These are phyloP conservation scores for Clarias platycephalus DNA, from an alignment of 2,797 vertebrate genomes.

Conservation along the genomic window DNA sequence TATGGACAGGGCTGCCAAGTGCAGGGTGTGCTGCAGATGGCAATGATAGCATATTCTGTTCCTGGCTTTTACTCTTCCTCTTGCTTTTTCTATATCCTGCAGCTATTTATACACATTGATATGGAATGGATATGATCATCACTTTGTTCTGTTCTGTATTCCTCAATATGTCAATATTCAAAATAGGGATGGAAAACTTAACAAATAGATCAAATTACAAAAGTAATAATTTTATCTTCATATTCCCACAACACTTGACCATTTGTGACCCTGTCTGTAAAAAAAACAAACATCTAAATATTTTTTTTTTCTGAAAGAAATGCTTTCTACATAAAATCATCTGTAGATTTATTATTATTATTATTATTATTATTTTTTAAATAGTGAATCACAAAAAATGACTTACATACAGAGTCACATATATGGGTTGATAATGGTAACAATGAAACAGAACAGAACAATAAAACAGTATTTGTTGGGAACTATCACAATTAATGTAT, in stretches of 20 bases:
- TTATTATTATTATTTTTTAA: too few species aligned
- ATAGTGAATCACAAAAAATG: too few species aligned
- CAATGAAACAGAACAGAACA: neutral
- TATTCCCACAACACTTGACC: neutral
- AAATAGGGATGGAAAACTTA: neutral
- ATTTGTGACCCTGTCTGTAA: neutral
- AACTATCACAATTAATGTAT: neutral
- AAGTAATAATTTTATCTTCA: too few species aligned
- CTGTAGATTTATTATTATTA: too few species aligned
- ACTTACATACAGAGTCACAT: too few species aligned
- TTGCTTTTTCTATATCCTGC: slow-evolving; percentile 42
- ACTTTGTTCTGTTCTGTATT: neutral
- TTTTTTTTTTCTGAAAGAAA: too few species aligned
- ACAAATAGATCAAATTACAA: neutral
- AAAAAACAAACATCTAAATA: too few species aligned
- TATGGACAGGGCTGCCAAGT: slow-evolving; percentile 64
- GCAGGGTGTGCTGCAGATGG: slow-evolving; percentile 65
- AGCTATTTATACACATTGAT: slow-evolving; percentile 50
- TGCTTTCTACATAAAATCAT: too few species aligned
- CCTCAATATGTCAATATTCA: neutral
- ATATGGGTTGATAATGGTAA: neutral
- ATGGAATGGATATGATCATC: slow-evolving; percentile 35
- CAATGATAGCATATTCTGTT: slow-evolving; percentile 60
- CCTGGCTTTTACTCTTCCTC: slow-evolving; percentile 42
- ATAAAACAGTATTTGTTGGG: neutral